These are phyloP conservation scores for Tyto alba DNA, from an alignment of 2,113 vertebrate species.

Conservation along the genomic window DNA sequence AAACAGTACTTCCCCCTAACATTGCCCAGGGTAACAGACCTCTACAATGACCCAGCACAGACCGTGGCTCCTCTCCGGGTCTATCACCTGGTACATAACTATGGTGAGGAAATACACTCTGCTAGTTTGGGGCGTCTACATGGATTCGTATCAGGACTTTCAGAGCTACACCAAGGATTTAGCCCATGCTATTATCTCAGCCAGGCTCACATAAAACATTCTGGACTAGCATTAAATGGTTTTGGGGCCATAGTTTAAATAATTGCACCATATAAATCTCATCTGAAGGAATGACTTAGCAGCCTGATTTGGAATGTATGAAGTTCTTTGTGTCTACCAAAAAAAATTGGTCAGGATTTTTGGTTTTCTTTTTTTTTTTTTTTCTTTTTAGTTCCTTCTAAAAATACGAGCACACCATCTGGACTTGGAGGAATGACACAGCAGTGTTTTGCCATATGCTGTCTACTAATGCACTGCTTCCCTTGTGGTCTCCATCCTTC, in stretches of 20 bases:
- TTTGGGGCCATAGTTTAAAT: background rate
- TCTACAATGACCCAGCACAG: background rate
- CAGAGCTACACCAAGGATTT: background rate
- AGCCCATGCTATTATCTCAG: background rate
- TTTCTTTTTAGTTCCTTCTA: background rate
- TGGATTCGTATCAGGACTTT: background rate
- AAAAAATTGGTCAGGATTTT: background rate
- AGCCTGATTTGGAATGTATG: background rate
- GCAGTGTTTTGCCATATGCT: conserved; percentile 1
- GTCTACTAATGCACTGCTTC: background rate
- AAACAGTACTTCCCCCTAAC: background rate
- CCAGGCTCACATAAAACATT: background rate
- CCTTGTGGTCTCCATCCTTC: background rate
- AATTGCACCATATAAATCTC: background rate
- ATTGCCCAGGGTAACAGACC: background rate
- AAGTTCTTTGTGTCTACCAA: background rate
- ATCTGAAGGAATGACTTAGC: background rate
- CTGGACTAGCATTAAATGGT: background rate
- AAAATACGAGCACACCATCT: background rate
- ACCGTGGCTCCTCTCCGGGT: background rate
- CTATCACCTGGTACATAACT: background rate
- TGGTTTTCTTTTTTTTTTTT: too few relatives aligned
- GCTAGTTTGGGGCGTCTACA: too few relatives aligned
- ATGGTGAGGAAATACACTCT: background rate
- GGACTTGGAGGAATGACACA: background rate